Evolutionary conservation across 1,140 invertebrate genomes (phyloP).

Genomic region (Rhopalosiphum maidis): DNA sequence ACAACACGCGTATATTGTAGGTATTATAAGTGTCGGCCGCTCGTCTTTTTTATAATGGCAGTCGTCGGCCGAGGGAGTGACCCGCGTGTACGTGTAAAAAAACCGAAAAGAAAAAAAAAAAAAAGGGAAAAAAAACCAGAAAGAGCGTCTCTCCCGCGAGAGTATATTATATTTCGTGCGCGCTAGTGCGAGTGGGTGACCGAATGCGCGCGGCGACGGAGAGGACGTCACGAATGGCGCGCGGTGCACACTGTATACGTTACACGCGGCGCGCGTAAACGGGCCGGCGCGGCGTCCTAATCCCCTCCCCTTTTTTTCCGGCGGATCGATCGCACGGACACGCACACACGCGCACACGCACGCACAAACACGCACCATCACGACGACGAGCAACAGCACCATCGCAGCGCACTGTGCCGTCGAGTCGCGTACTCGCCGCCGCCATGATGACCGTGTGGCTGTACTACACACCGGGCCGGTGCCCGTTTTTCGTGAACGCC

Average conservation of each 20-base stretch:
- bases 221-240: conserved; percentile 3
- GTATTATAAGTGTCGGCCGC: not conserved
- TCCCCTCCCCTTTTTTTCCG: conserved; percentile 1
- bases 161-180: not conserved
- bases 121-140: not conserved
- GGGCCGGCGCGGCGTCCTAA: not conserved
- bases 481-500: not conserved
- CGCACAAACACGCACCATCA: not conserved
- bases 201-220: not conserved
- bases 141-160: not conserved
- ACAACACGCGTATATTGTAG: not conserved
- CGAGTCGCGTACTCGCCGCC: not conserved
- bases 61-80: not conserved
- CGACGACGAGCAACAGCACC: not conserved
- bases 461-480: no score
- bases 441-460: not conserved
- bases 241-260: not conserved
- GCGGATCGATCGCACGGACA: not conserved
- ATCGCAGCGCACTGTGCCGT: not conserved
- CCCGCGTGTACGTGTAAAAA: not conserved
- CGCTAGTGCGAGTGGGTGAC: not conserved
- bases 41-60: conserved; percentile 21
- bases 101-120: not conserved
- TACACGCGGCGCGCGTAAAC: not conserved
- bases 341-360: not conserved